Evolutionary conservation across 2,113 vertebrate genomes (phyloP), one percentile per base, ranked within the genome.

Genomic region (Chionodraco myersi): DNA sequence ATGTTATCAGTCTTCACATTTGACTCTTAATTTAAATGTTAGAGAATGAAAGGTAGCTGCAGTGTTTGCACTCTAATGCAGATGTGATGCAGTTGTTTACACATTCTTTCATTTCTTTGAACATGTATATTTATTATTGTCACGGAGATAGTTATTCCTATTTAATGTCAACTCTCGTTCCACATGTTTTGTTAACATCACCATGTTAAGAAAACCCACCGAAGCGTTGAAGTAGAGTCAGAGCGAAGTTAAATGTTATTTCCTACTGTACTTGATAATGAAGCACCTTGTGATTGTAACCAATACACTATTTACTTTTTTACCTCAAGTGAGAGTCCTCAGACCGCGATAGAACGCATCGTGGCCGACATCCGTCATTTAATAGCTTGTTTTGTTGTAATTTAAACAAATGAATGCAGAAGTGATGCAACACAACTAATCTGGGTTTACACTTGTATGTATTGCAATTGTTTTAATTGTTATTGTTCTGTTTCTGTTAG

Each of bases 231-330:
- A 16, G 10, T 58, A 41, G 49, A 15, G 13, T 59, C 62, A 12
- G 21, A 15, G 58, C 12, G 23, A 63, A 83, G 68, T 45, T 74
- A 48, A 64, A 69, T 41, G 18, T 21, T 47, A 12, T 53, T 63
- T 69, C 66, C 83, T 87, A 21, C 54, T 85, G 81, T 88, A 85
- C 83, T 82, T 83, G 75, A 90, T 65, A 15, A 70, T 64, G 16
- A 64, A 85, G 85, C 88, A 89, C 88, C 72, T 86, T 86, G 75
- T 85, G 80, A 79, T 83, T 85, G 75, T 90, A 80, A 72, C 59
- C 21, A n/a, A 70, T 44, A 69, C 56, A 12, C 53, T 60, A 14
- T 64, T 72, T 78, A 21, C 75, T 77, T 72, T 63, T 76, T 87
- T 78, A 79, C 83, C 72, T 82, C 64, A 59, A 48, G 45, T 57